Conservation (phyloP, 2,888 invertebrate genomes). For the Blastobasis lacticolella region DNA sequence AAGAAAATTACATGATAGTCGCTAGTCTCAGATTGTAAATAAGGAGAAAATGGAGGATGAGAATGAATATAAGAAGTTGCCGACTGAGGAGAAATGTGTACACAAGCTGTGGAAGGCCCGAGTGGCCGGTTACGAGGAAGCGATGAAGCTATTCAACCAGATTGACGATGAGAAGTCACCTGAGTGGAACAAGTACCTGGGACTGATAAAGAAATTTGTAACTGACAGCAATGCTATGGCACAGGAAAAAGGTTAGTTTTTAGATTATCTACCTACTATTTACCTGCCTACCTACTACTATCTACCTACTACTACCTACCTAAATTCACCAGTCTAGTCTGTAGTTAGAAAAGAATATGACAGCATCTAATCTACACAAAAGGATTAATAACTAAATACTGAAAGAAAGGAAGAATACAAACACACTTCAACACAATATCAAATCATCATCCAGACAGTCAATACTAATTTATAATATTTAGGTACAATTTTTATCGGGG, state of each 20-base stretch:
- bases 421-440: neutral
- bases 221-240: conserved; percentile 95
- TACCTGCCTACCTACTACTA: no score
- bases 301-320: neutral
- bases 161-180: conserved; percentile 94
- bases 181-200: conserved; percentile 93
- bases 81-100: conserved; percentile 91
- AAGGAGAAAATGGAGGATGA: conserved; percentile 83
- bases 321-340: no score
- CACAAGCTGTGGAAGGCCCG: conserved; percentile 98
- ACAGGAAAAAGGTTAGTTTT: conserved; percentile 87
- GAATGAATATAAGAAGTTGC: conserved; percentile 89
- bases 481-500: no score
- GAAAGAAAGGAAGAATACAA: neutral
- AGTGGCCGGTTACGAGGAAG: conserved; percentile 94
- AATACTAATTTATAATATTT: no score
- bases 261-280: neutral
- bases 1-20: no score
- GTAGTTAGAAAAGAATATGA: no score
- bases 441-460: neutral
- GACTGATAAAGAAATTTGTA: conserved; percentile 95
- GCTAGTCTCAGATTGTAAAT: no score
- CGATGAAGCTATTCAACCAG: conserved; percentile 88
- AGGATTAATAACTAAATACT: no score
- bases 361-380: no score